phyloP scores from a whole-genome alignment of 2,888 invertebrate genomes.

The Bombyx huttoni region DNA sequence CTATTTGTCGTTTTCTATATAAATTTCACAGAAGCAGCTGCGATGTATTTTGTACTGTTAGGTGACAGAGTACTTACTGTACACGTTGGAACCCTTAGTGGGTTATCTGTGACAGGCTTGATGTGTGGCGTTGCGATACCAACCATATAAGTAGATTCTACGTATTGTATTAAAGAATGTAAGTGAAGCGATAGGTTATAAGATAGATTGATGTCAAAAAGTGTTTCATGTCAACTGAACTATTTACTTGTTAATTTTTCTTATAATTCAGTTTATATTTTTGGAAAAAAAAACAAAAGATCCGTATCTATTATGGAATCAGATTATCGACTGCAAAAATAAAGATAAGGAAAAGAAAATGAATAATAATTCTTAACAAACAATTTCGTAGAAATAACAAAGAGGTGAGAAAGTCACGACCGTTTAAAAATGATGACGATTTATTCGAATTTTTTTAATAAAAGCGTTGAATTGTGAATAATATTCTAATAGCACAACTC shows the following conservation, averaged over 20 bases:
- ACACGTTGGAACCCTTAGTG: background rate
- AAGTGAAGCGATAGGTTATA: background rate
- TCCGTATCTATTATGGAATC: too few species aligned
- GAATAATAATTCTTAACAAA: background rate
- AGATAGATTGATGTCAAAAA: background rate
- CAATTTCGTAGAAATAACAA: background rate
- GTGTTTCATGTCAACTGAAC: background rate
- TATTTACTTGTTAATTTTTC: background rate
- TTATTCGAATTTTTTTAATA: conserved; percentile 55
- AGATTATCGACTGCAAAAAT: too few species aligned
- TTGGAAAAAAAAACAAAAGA: too few species aligned
- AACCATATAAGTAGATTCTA: background rate
- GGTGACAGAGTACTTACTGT: background rate
- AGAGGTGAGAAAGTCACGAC: conserved; percentile 25
- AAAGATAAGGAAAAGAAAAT: background rate
- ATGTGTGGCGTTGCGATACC: background rate
- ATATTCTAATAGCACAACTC: conserved; percentile 38
- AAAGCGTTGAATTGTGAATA: conserved; percentile 53
- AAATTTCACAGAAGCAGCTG: background rate
- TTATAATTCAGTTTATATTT: too few species aligned
- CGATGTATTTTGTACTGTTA: background rate
- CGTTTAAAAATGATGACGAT: conserved; percentile 20
- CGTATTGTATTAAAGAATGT: background rate
- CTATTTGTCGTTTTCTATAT: too few species aligned
- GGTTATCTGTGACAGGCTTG: conserved; percentile 1